These are phyloP conservation scores for Herminia tarsipennalis DNA, from an alignment of 2,888 invertebrate species.

Conservation along the genomic window DNA sequence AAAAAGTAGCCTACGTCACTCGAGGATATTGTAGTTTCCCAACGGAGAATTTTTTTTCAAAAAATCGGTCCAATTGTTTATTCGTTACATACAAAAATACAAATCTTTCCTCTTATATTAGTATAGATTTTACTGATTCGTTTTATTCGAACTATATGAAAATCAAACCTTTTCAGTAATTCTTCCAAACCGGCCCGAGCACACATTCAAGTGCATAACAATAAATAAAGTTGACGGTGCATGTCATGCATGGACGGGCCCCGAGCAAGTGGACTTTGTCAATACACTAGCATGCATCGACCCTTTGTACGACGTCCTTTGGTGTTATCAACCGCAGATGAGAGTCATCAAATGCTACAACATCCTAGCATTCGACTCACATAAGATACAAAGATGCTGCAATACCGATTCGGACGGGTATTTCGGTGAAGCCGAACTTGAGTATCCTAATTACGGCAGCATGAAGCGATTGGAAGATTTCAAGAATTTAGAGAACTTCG, in stretches of 20 bases:
- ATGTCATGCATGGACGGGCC: conserved; percentile 93
- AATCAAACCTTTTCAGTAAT: conserved; percentile 85
- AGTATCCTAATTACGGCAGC: conserved; percentile 74
- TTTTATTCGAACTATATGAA: background rate
- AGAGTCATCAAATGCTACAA: conserved; percentile 91
- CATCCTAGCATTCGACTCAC: conserved; percentile 91
- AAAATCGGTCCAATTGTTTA: too few relatives aligned
- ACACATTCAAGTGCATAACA: conserved; percentile 94
- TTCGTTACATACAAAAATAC: too few relatives aligned
- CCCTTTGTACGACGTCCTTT: conserved; percentile 96
- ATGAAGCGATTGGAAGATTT: conserved; percentile 77
- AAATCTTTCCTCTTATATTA: background rate
- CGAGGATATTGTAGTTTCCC: too few relatives aligned
- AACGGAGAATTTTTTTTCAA: too few relatives aligned
- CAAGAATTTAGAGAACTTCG: conserved; percentile 69
- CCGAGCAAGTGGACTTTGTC: conserved; percentile 94
- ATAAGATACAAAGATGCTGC: conserved; percentile 73
- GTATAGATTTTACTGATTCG: background rate
- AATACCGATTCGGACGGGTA: conserved; percentile 59
- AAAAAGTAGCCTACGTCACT: too few relatives aligned
- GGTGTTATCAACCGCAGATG: conserved; percentile 93
- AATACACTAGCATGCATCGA: conserved; percentile 94
- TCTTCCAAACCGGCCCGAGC: conserved; percentile 92
- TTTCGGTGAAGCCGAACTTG: conserved; percentile 56
- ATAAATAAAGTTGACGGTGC: conserved; percentile 96